Base-by-base conservation (phyloP, 2,888 invertebrate species). In the Schrankia costaestrigalis region DNA sequence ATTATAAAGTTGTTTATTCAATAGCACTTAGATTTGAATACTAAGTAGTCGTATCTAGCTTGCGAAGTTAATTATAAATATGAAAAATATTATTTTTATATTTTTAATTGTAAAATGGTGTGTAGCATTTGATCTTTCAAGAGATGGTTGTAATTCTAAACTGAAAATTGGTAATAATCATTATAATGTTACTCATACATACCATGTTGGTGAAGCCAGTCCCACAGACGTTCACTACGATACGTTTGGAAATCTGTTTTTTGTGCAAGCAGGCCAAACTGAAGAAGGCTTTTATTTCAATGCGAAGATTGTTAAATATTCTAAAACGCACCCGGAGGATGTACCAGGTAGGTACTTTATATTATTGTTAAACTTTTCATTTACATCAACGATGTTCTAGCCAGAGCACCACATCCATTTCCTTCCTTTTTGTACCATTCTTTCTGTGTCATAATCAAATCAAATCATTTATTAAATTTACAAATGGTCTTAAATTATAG, bases 201-300 rank as follows among this genome's bases (percentile, higher is more conserved):
- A 78, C 29, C 36, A 70, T 1, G 54, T 78, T 0, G 72, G 70
- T 0, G 64, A 76, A 11, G 66, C 61, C 0, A 65, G 64, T 25
- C 81, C 84, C 0, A 72, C 73, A 0, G 79, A 84, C 35, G 77
- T 79, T 0, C 81, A 83, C 40, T 83, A 65, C 26, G 84, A 84
- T 40, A 57, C 45, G 1, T 69, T 58, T 13, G 84, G 82, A 1
- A 83, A 84, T 48, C 48, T 84, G 18, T 84, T 85, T 46, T 85
- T 65, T 19, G 77, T 85, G 2, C 68, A 72, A 44, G 63, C 70
- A 1, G 70, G 66, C 13, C 57, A 52, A 29, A 69, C 69, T 25
- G 49, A 51, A 1, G 52, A 70, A 2, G 79, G 76, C 3, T 78
- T 68, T 36, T 69, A 60, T 37, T 83, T 73, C 29, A 70, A 82